Base-by-base conservation (phyloP, 2,888 invertebrate genomes). In the Panzeria rudis region DNA sequence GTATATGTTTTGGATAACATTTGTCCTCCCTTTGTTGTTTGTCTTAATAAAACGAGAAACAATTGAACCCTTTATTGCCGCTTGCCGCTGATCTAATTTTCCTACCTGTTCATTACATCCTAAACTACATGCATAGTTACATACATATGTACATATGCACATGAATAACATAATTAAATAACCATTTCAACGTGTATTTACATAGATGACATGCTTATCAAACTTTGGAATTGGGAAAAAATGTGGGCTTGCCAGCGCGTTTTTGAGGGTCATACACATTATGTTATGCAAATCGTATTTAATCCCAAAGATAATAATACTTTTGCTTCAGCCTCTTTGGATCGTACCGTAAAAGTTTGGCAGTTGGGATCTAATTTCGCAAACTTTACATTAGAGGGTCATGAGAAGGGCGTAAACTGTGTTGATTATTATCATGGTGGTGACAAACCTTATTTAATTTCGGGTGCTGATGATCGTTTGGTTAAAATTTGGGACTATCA, bases 401-500 rank as follows among this genome's bases (percentile, higher is more conserved):
- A 99, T 90, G 99, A 99, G 89, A 99, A 99, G 91, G 99, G 99
- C 32, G 98, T 99, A 0, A 99, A 99, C 92, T 99, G 99, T 93
- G 98, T 99, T 0, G 99, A 99, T 93, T 99, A 99, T 91, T 99
- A 99, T 92, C 97, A 98, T 90, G 99, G 98, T 8, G 99, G 99
- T 6, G 99, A 99, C 91, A 99, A 99, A 90, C 99, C 99, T 0
- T 99, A 99, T 92, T 94, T 99, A 72, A 99, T 99, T 90, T 99
- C 99, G 69, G 99, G 99, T 3, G 99, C 99, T 35, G 99, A 99
- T 92, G 99, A 99, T 93, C 95, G 98, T 73, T 94, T 97, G 59
- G 98, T 99, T 7, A 99, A 99, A 93, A 99, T 99, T 89, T 99
- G 99, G 99, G 99, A 99, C 91, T 99, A 99, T 92, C 97, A 99